Evolutionary conservation across 2,797 vertebrate species (phyloP).

Genomic region (Odontamblyopus lacepedii): DNA sequence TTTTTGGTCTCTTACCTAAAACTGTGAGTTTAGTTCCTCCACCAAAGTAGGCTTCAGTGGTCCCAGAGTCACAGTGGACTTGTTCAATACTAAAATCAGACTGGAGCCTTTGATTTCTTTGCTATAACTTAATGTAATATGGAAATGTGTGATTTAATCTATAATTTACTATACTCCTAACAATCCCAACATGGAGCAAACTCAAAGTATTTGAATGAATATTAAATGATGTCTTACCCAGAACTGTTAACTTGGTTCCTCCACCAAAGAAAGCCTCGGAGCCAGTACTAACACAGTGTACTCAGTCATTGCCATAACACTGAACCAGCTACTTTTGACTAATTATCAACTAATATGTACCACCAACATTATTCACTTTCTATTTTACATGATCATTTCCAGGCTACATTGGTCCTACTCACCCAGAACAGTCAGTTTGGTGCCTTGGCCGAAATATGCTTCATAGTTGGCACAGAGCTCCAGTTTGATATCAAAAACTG

Average conservation of each 20-base stretch:
- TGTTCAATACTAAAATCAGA: constrained; percentile 6
- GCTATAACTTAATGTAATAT: neutral
- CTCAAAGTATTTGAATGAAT: neutral
- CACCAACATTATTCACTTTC: neutral
- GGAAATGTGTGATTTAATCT: neutral
- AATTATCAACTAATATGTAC: neutral
- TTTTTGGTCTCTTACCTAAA: constrained; percentile 19
- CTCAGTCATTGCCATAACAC: constrained; percentile 23
- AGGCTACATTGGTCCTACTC: constrained; percentile 28
- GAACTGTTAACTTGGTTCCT: constrained; percentile 74
- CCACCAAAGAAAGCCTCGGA: constrained; percentile 49
- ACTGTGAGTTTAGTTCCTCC: constrained; percentile 54
- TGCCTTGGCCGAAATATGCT: constrained; percentile 68
- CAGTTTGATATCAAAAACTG: constrained; percentile 49
- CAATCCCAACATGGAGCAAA: neutral
- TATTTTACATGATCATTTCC: neutral
- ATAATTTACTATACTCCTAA: neutral
- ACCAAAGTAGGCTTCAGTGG: constrained; percentile 33
- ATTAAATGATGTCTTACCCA: constrained; percentile 61
- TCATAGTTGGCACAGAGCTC: constrained; percentile 63
- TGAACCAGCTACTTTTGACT: neutral
- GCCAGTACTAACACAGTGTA: constrained; percentile 49
- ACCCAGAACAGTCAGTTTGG: constrained; percentile 68
- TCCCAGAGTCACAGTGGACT: constrained; percentile 41
- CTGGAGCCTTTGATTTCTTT: neutral